Conservation (phyloP, 2,113 vertebrate species). For the Actenoides hombroni region DNA sequence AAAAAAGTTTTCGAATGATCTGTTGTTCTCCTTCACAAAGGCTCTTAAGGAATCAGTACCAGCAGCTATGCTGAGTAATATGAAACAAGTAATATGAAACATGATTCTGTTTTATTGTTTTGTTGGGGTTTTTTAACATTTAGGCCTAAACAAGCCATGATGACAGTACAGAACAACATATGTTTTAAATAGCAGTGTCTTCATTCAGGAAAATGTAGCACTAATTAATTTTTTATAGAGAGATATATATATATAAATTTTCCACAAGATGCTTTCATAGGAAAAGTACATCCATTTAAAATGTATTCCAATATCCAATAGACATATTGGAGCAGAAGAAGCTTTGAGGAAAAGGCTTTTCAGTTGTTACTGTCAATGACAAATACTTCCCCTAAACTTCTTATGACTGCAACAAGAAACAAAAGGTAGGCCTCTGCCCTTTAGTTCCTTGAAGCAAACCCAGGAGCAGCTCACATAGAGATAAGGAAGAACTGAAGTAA, state of each 20-base stretch:
- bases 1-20: not conserved
- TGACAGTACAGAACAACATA: not conserved
- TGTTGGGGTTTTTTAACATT: accelerated
- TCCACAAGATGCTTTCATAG: not conserved
- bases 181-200: not conserved
- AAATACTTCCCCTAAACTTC: not conserved
- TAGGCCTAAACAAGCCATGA: not conserved
- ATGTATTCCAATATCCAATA: not conserved
- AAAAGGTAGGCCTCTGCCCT: not conserved
- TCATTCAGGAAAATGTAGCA: not conserved
- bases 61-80: not conserved
- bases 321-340: not conserved
- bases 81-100: not conserved
- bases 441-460: not conserved
- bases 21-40: not conserved
- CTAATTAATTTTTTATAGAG: not conserved
- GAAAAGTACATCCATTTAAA: not conserved
- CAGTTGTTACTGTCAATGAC: not conserved
- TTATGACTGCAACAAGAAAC: not conserved
- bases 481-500: not conserved
- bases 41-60: not conserved
- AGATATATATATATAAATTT: not conserved
- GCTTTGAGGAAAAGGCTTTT: not conserved
- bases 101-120: not conserved
- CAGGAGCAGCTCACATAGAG: not conserved